Conservation (phyloP, 2,888 invertebrate species). For the Leptopilina myrica region DNA sequence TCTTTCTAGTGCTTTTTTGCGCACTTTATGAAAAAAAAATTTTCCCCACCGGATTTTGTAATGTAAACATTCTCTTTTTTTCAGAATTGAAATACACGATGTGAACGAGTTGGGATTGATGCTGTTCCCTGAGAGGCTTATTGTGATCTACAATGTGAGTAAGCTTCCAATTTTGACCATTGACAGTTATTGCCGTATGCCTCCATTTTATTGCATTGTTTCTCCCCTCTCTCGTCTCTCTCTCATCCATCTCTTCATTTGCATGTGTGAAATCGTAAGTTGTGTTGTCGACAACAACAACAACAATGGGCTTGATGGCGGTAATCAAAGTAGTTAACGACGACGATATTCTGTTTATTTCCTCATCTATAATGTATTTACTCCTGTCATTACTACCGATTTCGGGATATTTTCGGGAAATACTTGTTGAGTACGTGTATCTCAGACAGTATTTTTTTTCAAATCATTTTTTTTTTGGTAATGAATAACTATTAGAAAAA, state of each 20-base stretch:
- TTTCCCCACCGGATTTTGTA: too few relatives aligned
- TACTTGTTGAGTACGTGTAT: not conserved
- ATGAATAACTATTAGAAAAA: not conserved
- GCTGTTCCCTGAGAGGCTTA: not conserved
- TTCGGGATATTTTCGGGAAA: not conserved
- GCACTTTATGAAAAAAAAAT: too few relatives aligned
- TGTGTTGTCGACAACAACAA: not conserved
- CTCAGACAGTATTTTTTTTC: too few relatives aligned
- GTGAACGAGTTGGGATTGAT: not conserved
- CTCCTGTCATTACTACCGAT: not conserved
- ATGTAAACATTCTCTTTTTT: too few relatives aligned
- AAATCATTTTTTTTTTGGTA: not conserved
- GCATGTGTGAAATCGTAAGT: constrained; percentile 28
- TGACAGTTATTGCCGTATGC: constrained; percentile 6
- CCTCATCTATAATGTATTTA: constrained; percentile 18
- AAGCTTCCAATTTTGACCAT: not conserved
- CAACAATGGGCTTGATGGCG: constrained; percentile 18
- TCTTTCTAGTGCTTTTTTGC: too few relatives aligned
- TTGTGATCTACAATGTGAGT: not conserved
- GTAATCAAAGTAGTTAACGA: not conserved
- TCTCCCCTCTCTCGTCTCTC: not conserved
- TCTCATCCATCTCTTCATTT: not conserved
- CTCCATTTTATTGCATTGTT: constrained; percentile 9
- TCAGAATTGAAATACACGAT: too few relatives aligned
- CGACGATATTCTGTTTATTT: constrained; percentile 31